Evolutionary conservation across 2,797 vertebrate genomes (phyloP).

Genomic region (Myotis vivesi): DNA sequence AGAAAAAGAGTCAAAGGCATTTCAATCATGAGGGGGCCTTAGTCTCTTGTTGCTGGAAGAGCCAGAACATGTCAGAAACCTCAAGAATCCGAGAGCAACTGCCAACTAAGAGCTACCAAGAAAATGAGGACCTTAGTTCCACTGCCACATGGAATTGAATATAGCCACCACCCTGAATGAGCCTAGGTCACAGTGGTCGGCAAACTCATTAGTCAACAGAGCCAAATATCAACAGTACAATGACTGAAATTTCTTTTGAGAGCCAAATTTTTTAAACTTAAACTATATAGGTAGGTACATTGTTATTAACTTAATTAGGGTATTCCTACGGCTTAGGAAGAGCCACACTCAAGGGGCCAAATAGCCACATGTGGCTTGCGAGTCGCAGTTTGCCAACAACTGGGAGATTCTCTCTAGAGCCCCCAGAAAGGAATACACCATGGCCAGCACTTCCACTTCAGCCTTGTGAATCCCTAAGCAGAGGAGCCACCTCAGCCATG

Average conservation of each 20-base stretch:
- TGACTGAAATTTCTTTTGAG: too few species aligned
- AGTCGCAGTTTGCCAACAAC: too few species aligned
- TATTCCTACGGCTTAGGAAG: too few species aligned
- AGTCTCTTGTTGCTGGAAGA: background rate
- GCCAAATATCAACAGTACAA: too few species aligned
- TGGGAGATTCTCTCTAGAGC: background rate
- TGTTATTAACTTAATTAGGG: too few species aligned
- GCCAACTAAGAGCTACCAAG: background rate
- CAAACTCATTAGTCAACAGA: too few species aligned
- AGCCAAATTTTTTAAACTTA: too few species aligned
- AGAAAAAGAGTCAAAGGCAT: background rate
- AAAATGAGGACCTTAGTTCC: background rate
- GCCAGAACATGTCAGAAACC: background rate
- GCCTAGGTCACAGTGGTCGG: too few species aligned
- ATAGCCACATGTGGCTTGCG: too few species aligned
- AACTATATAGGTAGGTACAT: too few species aligned
- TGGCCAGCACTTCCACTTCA: background rate
- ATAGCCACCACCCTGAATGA: background rate
- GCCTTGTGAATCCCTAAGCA: background rate
- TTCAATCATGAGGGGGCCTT: background rate
- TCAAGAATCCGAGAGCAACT: background rate
- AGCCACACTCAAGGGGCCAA: too few species aligned
- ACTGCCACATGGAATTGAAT: background rate
- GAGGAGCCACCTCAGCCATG: background rate
- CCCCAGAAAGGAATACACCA: background rate